phyloP scores from a whole-genome alignment of 2,888 invertebrate genomes.

The Heliconius charithonia region DNA sequence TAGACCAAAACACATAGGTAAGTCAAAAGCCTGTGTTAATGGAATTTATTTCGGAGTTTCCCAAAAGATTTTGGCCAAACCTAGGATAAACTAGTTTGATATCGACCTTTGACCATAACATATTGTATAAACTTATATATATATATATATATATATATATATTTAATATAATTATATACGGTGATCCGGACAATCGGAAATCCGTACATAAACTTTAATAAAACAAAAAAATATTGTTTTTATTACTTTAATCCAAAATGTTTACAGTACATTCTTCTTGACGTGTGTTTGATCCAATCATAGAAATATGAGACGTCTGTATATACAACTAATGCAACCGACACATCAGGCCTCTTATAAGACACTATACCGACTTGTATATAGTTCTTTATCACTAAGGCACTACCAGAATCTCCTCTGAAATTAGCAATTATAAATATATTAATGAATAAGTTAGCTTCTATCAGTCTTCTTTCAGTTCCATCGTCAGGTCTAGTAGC shows the following conservation, averaged over 20 bases:
- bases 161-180: no score
- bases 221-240: not conserved
- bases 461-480: not conserved
- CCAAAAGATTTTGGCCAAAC: no score
- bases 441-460: not conserved
- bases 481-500: not conserved
- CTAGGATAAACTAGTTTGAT: no score
- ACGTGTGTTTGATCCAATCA: constrained; percentile 48
- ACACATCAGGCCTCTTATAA: constrained; percentile 50
- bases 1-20: no score
- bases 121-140: no score
- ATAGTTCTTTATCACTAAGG: constrained; percentile 51
- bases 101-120: no score
- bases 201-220: not conserved
- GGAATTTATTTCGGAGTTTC: no score
- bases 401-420: constrained; percentile 61
- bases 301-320: constrained; percentile 53
- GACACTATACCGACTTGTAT: constrained; percentile 62
- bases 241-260: not conserved
- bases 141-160: no score
- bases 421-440: constrained; percentile 17
- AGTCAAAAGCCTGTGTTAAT: no score
- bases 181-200: no score
- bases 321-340: constrained; percentile 50
- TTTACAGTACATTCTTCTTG: constrained; percentile 39